Evolutionary conservation across 2,888 invertebrate species (phyloP).

Genomic region (Brenthis daphne): DNA sequence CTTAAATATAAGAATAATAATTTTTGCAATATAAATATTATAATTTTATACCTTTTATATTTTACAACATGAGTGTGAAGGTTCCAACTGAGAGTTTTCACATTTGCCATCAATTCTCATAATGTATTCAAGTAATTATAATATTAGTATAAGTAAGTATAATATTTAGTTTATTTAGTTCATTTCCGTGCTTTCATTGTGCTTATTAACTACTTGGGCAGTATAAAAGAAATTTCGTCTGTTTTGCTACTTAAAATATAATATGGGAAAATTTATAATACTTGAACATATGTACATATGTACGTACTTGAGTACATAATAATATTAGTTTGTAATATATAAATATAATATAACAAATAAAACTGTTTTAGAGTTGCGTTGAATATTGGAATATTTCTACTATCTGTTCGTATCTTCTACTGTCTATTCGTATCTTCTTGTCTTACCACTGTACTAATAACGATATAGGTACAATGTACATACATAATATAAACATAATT

Average conservation of each 20-base stretch:
- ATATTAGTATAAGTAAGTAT: background rate
- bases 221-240: constrained; percentile 17
- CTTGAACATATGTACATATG: background rate
- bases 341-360: no score
- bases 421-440: no score
- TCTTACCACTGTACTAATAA: no score
- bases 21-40: no score
- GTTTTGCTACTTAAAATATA: background rate
- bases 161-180: constrained; percentile 15
- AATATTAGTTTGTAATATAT: no score
- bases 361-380: no score
- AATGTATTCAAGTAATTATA: background rate
- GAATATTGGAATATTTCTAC: no score
- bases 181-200: constrained; percentile 14
- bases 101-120: background rate
- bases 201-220: constrained; percentile 11
- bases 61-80: background rate
- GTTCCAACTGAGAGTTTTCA: background rate
- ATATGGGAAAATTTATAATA: background rate
- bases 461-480: no score
- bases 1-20: no score
- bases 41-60: no score
- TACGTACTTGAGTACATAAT: background rate
- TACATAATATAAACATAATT: no score
- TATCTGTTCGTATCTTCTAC: no score